A percentile compares a stretch with the other conserved stretches of the same genome.
Evolutionary conservation across 2,888 invertebrate genomes (phyloP).

Genomic region (Polylopha cassiicola): DNA sequence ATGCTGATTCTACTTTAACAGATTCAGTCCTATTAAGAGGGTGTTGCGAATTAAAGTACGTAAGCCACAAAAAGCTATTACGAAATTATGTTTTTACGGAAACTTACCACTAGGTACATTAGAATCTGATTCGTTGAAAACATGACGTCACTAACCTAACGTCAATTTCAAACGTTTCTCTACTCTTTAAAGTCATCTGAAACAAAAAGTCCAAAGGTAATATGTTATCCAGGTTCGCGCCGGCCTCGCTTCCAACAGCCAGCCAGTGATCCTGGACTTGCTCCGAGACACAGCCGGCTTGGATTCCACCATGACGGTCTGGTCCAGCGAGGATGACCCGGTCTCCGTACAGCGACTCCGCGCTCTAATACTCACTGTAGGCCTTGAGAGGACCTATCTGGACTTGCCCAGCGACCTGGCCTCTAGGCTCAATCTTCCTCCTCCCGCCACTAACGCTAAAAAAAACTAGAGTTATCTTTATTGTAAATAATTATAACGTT

Average conservation of each 20-base stretch:
- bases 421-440: conserved; percentile 66
- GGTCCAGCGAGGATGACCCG: conserved; percentile 82
- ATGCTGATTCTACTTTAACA: too few relatives aligned
- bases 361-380: conserved; percentile 80
- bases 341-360: conserved; percentile 82
- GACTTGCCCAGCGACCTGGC: conserved; percentile 84
- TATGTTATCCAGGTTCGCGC: conserved; percentile 71
- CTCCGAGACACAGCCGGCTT: conserved; percentile 68
- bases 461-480: conserved; percentile 38
- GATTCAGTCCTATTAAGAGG: too few relatives aligned
- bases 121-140: too few relatives aligned
- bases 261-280: conserved; percentile 77
- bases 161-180: too few relatives aligned
- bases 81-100: too few relatives aligned
- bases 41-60: too few relatives aligned
- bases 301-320: conserved; percentile 85
- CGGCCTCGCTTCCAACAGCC: conserved; percentile 80
- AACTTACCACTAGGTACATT: too few relatives aligned
- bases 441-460: conserved; percentile 42
- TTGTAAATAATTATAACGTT: conserved; percentile 10
- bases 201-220: too few relatives aligned
- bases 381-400: conserved; percentile 82
- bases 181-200: too few relatives aligned
- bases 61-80: too few relatives aligned
- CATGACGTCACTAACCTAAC: too few relatives aligned